Conservation (phyloP, 1,140 invertebrate genomes). For the Lepidotrigona ventralis region DNA sequence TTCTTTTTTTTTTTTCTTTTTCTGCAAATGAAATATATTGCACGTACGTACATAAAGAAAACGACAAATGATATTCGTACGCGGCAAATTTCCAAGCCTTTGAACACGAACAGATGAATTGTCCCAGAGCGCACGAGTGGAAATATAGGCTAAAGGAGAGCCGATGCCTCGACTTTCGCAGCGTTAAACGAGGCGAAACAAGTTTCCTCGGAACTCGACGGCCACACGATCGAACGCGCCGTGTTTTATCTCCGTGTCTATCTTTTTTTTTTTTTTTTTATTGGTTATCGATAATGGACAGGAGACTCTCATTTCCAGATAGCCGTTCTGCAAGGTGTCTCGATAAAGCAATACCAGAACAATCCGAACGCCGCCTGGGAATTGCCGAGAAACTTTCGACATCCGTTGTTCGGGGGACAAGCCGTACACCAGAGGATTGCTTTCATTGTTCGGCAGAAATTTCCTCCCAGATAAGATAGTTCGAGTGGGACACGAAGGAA, state of each 20-base stretch:
- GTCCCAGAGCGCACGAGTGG: no score
- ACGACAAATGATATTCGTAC: no score
- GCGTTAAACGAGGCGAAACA: neutral
- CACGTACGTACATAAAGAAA: no score
- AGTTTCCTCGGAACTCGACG: neutral
- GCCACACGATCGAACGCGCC: no score
- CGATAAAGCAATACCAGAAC: conserved; percentile 7
- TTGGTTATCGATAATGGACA: conserved; percentile 44
- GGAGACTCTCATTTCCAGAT: conserved; percentile 12
- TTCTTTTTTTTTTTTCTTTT: no score
- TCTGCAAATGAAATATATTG: no score
- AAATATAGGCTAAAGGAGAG: neutral
- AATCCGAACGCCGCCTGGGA: neutral
- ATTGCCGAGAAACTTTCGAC: conserved; percentile 12
- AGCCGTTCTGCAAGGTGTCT: conserved; percentile 18
- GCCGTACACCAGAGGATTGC: neutral
- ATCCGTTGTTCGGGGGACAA: neutral
- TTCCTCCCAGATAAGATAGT: neutral
- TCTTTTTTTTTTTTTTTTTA: no score
- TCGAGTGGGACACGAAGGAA: neutral
- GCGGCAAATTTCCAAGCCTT: no score
- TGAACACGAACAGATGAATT: no score
- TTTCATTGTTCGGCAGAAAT: neutral
- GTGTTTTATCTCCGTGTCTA: conserved; percentile 25
- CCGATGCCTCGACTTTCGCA: no score